Evolutionary conservation across 1,140 invertebrate species (phyloP).

Genomic region (Platyscapa corneri): DNA sequence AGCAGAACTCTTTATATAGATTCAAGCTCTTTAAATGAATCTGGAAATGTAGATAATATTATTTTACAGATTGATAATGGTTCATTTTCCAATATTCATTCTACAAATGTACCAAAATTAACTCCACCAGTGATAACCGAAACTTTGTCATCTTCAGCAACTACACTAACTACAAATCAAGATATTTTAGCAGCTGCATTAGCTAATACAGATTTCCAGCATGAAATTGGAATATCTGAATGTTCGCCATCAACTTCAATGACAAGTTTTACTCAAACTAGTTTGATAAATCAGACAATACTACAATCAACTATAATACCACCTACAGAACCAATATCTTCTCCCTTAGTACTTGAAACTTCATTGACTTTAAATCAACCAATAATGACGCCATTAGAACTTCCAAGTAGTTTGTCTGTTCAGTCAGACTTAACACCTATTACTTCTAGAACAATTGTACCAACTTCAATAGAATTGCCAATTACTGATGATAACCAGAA

Average conservation of each 20-base stretch:
- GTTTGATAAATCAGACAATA: slow-evolving; percentile 69
- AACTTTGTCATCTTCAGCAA: slow-evolving; percentile 57
- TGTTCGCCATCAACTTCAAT: slow-evolving; percentile 60
- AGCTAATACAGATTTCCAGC: slow-evolving; percentile 84
- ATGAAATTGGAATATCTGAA: slow-evolving; percentile 73
- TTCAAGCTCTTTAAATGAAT: slow-evolving; percentile 62
- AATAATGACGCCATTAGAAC: slow-evolving; percentile 86
- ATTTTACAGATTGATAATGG: slow-evolving; percentile 72
- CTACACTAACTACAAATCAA: slow-evolving; percentile 74
- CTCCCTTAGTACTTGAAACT: slow-evolving; percentile 80
- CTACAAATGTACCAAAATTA: slow-evolving; percentile 48
- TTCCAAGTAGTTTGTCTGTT: slow-evolving; percentile 77
- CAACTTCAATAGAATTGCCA: slow-evolving; percentile 79
- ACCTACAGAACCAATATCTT: slow-evolving; percentile 69
- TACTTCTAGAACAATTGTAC: slow-evolving; percentile 66
- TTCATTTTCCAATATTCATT: slow-evolving; percentile 58
- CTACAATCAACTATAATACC: slow-evolving; percentile 70
- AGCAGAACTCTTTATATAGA: slow-evolving; percentile 70
- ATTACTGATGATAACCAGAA: slow-evolving; percentile 81
- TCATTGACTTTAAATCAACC: slow-evolving; percentile 83
- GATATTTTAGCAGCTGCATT: slow-evolving; percentile 85
- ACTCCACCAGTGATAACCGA: slow-evolving; percentile 58
- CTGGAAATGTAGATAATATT: slow-evolving; percentile 70
- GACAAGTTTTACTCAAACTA: slow-evolving; percentile 64
- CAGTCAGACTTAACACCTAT: slow-evolving; percentile 68